These are phyloP conservation scores for Arion vulgaris DNA, from an alignment of 1,140 invertebrate species.

Conservation along the genomic window DNA sequence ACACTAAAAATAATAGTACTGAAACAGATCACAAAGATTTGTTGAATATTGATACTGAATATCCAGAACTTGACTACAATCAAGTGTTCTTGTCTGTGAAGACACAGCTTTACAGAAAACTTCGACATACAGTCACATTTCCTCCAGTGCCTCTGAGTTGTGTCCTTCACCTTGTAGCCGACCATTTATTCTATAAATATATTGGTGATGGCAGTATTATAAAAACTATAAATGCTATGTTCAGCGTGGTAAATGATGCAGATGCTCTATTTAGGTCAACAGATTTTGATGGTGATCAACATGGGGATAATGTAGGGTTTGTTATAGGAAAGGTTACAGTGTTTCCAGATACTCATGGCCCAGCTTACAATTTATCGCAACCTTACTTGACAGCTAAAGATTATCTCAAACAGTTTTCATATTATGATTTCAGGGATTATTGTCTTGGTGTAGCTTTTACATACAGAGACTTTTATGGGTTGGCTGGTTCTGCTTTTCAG, in stretches of 20 bases:
- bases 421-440: constrained; percentile 54
- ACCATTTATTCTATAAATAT: constrained; percentile 55
- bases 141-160: constrained; percentile 39
- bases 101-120: background rate
- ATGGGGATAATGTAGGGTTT: constrained; percentile 65
- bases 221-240: constrained; percentile 54
- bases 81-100: background rate
- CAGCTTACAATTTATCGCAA: constrained; percentile 45
- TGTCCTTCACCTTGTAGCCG: constrained; percentile 55
- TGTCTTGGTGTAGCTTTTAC: constrained; percentile 63
- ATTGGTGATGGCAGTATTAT: constrained; percentile 45
- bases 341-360: constrained; percentile 30
- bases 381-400: constrained; percentile 35
- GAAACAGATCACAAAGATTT: background rate
- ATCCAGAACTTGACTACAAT: background rate
- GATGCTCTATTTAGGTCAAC: constrained; percentile 60
- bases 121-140: background rate
- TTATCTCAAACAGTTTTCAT: constrained; percentile 59
- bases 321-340: constrained; percentile 56
- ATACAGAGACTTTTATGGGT: constrained; percentile 54
- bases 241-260: constrained; percentile 50
- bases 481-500: constrained; percentile 55
- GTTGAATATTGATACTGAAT: background rate
- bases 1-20: background rate
- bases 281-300: constrained; percentile 61